Percentiles rank a stretch among this genome's conserved stretches.
Evolutionary conservation across 37 sponge, comb jelly and placozoan species (phyloP).

Genomic region (Aplysina aerophoba): DNA sequence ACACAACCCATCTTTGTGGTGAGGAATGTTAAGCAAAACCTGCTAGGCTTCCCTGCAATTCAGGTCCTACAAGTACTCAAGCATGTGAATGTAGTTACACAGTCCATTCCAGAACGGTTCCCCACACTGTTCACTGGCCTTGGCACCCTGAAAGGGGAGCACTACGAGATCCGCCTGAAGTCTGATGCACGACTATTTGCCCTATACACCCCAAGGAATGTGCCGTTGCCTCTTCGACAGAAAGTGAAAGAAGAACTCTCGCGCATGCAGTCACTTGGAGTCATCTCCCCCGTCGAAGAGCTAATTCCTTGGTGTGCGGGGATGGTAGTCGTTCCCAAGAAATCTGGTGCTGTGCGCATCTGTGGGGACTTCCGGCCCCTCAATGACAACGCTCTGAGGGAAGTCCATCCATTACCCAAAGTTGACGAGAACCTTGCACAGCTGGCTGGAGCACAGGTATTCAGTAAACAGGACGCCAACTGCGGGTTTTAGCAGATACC

Average conservation of each 20-base stretch:
- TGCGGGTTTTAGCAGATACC: no score
- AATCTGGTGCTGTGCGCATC: no score
- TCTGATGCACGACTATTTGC: background rate
- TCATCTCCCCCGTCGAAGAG: no score
- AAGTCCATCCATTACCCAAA: no score
- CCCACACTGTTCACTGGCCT: conserved; percentile 21
- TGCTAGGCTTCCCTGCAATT: conserved; percentile 14
- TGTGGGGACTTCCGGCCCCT: no score
- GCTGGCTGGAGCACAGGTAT: no score
- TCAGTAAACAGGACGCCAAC: no score
- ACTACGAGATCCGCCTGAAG: background rate
- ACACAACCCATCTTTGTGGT: conserved; percentile 13
- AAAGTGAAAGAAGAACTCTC: conserved; percentile 23
- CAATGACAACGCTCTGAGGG: no score
- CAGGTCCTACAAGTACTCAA: conserved; percentile 4
- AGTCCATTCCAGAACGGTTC: background rate
- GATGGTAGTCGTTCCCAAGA: no score
- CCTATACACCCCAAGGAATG: background rate
- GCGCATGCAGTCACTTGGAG: no score
- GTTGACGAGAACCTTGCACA: no score
- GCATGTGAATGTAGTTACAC: background rate
- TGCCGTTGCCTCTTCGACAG: conserved; percentile 11
- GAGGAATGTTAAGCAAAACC: conserved; percentile 1
- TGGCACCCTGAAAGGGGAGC: background rate
- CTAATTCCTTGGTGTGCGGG: no score